These are phyloP conservation scores for Numenius phaeopus DNA, from an alignment of 2,797 vertebrate genomes.

Conservation along the genomic window DNA sequence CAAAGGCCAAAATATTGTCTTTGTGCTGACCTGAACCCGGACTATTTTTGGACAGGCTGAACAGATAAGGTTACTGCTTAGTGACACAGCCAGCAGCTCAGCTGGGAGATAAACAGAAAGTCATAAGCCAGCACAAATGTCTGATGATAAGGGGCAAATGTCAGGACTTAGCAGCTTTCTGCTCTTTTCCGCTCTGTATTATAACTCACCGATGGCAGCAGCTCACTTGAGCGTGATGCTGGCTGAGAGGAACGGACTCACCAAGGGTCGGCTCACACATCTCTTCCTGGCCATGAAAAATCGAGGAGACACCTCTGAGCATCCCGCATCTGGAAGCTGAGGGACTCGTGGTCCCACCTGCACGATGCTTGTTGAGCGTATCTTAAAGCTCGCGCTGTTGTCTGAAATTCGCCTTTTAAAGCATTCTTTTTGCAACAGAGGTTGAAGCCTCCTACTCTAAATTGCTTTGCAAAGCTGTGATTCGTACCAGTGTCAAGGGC, in stretches of 20 bases:
- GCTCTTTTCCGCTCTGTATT: neutral
- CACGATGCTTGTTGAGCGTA: accelerated
- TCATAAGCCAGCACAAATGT: neutral
- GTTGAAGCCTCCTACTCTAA: accelerated
- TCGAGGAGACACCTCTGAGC: neutral
- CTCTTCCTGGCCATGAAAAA: neutral
- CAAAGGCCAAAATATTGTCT: neutral
- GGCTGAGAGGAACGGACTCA: neutral
- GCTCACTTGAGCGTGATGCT: neutral
- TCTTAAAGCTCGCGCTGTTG: neutral
- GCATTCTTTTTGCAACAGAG: neutral
- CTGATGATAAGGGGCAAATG: neutral
- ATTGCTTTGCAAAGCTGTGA: neutral
- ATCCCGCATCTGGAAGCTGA: neutral
- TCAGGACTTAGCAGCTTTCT: neutral
- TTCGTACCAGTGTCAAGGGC: accelerated
- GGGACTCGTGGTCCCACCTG: accelerated
- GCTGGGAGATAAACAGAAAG: neutral
- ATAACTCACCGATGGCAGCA: neutral
- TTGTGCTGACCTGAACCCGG: neutral
- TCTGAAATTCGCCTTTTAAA: neutral
- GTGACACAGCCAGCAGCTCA: neutral
- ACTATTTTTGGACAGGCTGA: neutral
- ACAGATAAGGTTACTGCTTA: neutral
- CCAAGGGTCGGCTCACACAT: neutral